Base-by-base conservation (phyloP, 2,797 vertebrate genomes). In the Amazonetta brasiliensis region DNA sequence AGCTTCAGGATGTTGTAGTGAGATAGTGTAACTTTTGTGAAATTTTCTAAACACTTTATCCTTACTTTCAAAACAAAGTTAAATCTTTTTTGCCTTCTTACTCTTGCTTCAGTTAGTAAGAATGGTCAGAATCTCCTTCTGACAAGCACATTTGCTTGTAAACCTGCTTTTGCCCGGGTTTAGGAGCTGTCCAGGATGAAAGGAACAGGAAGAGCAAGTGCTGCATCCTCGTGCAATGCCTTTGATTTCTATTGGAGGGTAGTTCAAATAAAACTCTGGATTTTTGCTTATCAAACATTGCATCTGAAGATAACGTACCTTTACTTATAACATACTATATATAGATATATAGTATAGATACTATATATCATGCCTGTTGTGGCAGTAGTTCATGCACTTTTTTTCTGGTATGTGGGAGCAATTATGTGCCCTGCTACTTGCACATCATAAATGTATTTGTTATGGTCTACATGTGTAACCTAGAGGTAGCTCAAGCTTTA, bases 401-500 rank as follows among this genome's bases (percentile, higher is more conserved):
- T 48, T 71, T 55, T 31, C 12, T 85, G 31, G 15, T 30, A 23
- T 58, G 18, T 26, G 43, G 26, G 73, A 89, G 8, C 28, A 41
- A 18, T 62, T 55, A 8, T 4, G 21, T 22, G 7, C 21, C 5
- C 22, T 71, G 26, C 62, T 72, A 16, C 22, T 75, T n/a, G 5
- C 44, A 30, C 15, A 0, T 6, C 0, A 1, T 62, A 41, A 84
- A 35, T 3, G 6, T 63, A 12, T 50, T 58, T 7, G 30, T n/a
- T 43, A 4, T 12, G 19, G 28, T 28, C 14, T 11, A 23, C 37
- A 14, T 0, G 0, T 3, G 11, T 26, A 60, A 56, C 21, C 23
- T 41, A 46, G 55, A 64, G 35, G 35, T 33, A 73, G 44, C n/a
- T 84, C 20, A 31, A 10, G 15, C 31, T 33, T 43, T 41, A n/a